Evolutionary conservation across 2,797 vertebrate species (phyloP).

Genomic region (Australoheros facetus): DNA sequence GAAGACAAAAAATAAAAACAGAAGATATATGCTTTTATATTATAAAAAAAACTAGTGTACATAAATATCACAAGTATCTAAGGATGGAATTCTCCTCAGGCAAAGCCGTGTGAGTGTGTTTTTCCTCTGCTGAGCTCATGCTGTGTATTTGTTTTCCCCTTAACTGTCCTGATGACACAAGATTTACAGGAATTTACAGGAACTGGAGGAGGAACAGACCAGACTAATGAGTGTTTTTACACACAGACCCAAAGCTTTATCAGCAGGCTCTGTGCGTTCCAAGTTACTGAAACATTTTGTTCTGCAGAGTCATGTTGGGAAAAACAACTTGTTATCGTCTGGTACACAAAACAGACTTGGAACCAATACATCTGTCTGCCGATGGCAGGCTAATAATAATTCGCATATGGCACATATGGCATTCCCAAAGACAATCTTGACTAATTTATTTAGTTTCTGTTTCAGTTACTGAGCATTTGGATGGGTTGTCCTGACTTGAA

Average conservation of each 20-base stretch:
- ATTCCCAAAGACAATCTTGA: neutral
- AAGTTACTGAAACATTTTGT: constrained; percentile 61
- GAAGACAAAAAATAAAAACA: too few relatives aligned
- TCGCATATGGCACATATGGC: too few relatives aligned
- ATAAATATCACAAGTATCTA: neutral
- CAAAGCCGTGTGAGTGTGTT: neutral
- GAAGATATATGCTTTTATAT: too few relatives aligned
- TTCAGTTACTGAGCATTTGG: neutral
- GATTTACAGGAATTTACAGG: constrained; percentile 54
- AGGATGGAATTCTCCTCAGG: neutral
- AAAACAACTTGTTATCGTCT: constrained; percentile 34
- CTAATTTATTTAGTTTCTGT: neutral
- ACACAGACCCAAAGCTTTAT: constrained; percentile 32
- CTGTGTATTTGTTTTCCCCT: neutral
- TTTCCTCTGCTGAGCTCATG: neutral
- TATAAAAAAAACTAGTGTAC: too few relatives aligned
- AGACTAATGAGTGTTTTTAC: constrained; percentile 45
- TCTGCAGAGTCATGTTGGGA: constrained; percentile 29
- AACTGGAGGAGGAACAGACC: constrained; percentile 12
- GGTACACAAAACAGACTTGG: neutral
- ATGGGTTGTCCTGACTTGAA: neutral
- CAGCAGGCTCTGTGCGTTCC: constrained; percentile 30
- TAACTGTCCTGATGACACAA: constrained; percentile 25
- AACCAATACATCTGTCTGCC: neutral
- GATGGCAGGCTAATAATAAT: neutral